Evolutionary conservation across 2,113 vertebrate genomes (phyloP).

Genomic region (Channa argus): DNA sequence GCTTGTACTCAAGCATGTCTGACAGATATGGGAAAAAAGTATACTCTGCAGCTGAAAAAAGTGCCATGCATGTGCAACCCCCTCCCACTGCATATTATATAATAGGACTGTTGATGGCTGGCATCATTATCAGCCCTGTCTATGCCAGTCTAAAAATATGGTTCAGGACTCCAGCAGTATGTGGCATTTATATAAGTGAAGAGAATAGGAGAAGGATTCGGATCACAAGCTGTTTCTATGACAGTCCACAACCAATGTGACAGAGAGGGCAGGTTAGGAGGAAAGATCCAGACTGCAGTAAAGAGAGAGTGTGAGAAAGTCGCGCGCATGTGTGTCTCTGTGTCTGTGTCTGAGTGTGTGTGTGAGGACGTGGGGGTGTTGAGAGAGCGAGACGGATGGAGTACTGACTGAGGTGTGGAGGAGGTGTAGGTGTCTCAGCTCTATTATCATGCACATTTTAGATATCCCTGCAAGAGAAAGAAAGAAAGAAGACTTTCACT

Average conservation of each 20-base stretch:
- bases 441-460: constrained; percentile 50
- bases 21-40: constrained; percentile 30
- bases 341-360: constrained; percentile 6
- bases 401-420: constrained; percentile 43
- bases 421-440: constrained; percentile 41
- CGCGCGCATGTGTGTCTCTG: constrained; percentile 4
- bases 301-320: constrained; percentile 24
- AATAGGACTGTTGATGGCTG: constrained; percentile 66
- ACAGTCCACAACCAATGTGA: constrained; percentile 59
- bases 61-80: constrained; percentile 21
- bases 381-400: constrained; percentile 4
- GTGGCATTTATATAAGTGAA: constrained; percentile 71
- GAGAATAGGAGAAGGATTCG: constrained; percentile 59
- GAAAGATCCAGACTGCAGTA: constrained; percentile 35
- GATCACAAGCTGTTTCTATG: constrained; percentile 64
- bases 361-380: not conserved
- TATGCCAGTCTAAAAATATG: constrained; percentile 71
- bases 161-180: constrained; percentile 59
- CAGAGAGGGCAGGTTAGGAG: constrained; percentile 41
- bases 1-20: constrained; percentile 25
- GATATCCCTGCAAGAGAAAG: constrained; percentile 44
- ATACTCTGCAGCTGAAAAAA: constrained; percentile 17
- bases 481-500: constrained; percentile 8
- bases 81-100: constrained; percentile 50
- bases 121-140: constrained; percentile 64